phyloP scores from a whole-genome alignment of 1,140 invertebrate species.

The Philaenus spumarius region DNA sequence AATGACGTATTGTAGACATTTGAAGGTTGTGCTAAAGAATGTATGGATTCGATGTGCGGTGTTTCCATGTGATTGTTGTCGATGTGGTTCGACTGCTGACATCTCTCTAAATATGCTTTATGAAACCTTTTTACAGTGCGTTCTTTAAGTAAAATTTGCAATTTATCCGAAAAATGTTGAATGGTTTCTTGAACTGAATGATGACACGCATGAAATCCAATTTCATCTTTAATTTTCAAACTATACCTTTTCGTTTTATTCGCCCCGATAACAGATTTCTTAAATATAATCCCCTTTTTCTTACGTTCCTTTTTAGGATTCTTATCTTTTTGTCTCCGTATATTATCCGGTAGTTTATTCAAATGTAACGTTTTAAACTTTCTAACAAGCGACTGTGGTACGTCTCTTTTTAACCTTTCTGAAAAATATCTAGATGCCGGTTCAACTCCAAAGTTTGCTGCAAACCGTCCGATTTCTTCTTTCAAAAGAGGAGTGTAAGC shows the following conservation, averaged over 20 bases:
- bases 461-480: slow-evolving; percentile 38
- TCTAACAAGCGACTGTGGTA: slow-evolving; percentile 33
- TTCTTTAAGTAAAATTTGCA: slow-evolving; percentile 35
- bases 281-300: background rate
- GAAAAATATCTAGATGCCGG: slow-evolving; percentile 33
- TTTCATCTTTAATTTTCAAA: slow-evolving; percentile 35
- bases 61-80: background rate
- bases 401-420: slow-evolving; percentile 30
- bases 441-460: slow-evolving; percentile 34
- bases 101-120: slow-evolving; percentile 30
- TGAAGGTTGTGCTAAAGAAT: background rate
- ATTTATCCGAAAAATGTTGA: slow-evolving; percentile 34
- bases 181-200: slow-evolving; percentile 32
- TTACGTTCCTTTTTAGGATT: background rate
- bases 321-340: slow-evolving; percentile 21
- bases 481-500: slow-evolving; percentile 33
- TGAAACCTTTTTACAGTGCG: slow-evolving; percentile 36
- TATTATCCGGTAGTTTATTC: slow-evolving; percentile 13
- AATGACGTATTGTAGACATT: background rate
- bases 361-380: slow-evolving; percentile 37
- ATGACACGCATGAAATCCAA: slow-evolving; percentile 34
- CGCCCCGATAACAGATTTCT: slow-evolving; percentile 4
- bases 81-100: background rate
- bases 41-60: background rate
- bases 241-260: slow-evolving; percentile 24